These are phyloP conservation scores for Allophyes oxyacanthae DNA, from an alignment of 2,888 invertebrate species.

Conservation along the genomic window DNA sequence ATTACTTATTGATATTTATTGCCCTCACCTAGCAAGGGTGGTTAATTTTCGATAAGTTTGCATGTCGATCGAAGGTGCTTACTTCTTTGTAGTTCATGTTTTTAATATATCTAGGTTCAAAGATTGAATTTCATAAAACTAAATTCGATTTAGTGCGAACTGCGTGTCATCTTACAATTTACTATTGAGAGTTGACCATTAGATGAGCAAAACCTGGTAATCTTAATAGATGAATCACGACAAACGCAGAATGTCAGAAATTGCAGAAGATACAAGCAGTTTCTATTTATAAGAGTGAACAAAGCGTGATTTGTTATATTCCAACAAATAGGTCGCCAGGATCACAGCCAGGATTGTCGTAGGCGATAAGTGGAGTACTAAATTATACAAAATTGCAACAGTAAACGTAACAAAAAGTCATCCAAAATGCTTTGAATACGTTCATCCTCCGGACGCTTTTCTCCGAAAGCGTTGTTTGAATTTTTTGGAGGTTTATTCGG, in stretches of 20 bases:
- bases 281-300: constrained; percentile 16
- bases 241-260: neutral
- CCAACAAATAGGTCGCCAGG: constrained; percentile 27
- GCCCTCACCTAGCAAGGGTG: constrained; percentile 36
- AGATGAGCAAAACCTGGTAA: no score
- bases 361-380: constrained; percentile 19
- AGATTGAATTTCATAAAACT: no score
- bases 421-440: neutral
- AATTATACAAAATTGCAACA: neutral
- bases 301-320: neutral
- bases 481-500: no score
- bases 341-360: constrained; percentile 26
- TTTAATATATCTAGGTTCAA: no score
- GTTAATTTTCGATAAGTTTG: constrained; percentile 42
- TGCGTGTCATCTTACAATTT: no score
- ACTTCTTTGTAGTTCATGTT: constrained; percentile 19
- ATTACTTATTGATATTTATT: constrained; percentile 60
- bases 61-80: constrained; percentile 24
- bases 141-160: no score
- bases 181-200: no score
- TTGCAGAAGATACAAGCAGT: neutral
- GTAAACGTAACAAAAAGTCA: neutral
- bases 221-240: no score
- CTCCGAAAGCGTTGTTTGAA: no score
- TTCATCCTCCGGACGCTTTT: no score